Evolutionary conservation across 2,113 vertebrate genomes (phyloP), one percentile per base, ranked within the genome.

Genomic region (Myrmecophaga tridactyla): DNA sequence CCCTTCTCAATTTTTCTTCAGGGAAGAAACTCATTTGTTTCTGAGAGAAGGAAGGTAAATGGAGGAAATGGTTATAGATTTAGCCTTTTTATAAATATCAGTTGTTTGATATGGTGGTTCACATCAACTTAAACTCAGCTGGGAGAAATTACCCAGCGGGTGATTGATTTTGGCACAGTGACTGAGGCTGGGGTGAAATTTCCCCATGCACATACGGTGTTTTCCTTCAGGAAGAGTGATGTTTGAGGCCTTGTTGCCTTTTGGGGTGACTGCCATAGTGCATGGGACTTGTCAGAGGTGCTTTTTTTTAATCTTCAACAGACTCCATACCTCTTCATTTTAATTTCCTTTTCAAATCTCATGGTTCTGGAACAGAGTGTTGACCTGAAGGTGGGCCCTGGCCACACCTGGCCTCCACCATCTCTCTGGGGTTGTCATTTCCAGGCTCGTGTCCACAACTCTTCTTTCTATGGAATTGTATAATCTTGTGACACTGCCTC

Each of bases 321-420:
- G 25, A 20, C 14, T 48, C 48, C 31, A 48, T 2, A 23, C 8
- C 12, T 56, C 67, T 51, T 78, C 29, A 27, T 15, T 77, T 53
- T 53, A 10, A 15, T 63, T 63, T 83, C 12, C 34, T 48, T n/a
- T 72, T 39, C 48, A 63, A n/a, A 87, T 9, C 15, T 23, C 29
- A 31, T 41, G n/a, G n/a, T n/a, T n/a, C n/a, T n/a, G n/a, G n/a
- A n/a, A n/a, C 4, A 2, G 6, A 39, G 6, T 1, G 9, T 4
- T 63, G 20, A n/a, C 20, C 39, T 39, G 10, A 51, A 9, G 25
- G 7, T 27, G 21, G 18, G 72, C 46, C 85, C 77, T 92, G 48
- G 25, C 12, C 2, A 0, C 10, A 17, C 7, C 21, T 67, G 65
- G 23, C 43, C 9, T 15, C 31, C 6, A 4, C 1, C 8, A 34